Conservation (phyloP, 2,888 invertebrate genomes). For the Minunthozetes semirufus region DNA sequence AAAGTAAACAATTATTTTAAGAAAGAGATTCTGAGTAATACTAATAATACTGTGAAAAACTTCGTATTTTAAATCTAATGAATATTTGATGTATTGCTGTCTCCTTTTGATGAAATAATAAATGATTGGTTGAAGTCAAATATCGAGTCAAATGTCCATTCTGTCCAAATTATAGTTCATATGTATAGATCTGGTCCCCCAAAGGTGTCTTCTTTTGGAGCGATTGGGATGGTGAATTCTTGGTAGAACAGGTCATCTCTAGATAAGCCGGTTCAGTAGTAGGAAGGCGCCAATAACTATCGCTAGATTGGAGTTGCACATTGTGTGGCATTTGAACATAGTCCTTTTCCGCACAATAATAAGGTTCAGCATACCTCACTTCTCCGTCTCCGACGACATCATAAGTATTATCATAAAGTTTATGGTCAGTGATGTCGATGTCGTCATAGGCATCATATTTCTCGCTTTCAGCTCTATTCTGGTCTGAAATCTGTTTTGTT, state of each 20-base stretch:
- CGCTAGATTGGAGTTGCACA: neutral
- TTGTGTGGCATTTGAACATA: neutral
- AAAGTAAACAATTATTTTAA: too few species aligned
- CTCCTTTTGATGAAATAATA: neutral
- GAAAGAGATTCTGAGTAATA: too few species aligned
- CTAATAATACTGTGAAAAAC: too few species aligned
- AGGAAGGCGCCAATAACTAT: conserved; percentile 1
- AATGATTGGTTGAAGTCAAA: too few species aligned
- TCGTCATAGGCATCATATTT: neutral
- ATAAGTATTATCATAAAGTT: neutral
- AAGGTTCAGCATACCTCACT: conserved; percentile 15
- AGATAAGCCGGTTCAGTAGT: neutral
- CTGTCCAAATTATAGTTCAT: neutral
- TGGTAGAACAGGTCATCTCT: neutral
- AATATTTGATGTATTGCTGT: neutral
- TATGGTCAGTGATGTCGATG: neutral
- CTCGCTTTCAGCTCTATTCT: neutral
- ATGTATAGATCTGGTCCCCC: neutral
- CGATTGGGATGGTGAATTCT: neutral
- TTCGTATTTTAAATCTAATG: neutral
- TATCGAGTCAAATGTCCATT: neutral
- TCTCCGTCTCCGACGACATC: neutral
- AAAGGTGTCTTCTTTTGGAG: too few species aligned
- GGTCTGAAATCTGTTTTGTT: neutral
- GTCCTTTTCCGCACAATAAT: neutral